A percentile compares a stretch with the other conserved stretches of the same genome.
Evolutionary conservation across 2,797 vertebrate species (phyloP).

Genomic region (Diplodus puntazzo): DNA sequence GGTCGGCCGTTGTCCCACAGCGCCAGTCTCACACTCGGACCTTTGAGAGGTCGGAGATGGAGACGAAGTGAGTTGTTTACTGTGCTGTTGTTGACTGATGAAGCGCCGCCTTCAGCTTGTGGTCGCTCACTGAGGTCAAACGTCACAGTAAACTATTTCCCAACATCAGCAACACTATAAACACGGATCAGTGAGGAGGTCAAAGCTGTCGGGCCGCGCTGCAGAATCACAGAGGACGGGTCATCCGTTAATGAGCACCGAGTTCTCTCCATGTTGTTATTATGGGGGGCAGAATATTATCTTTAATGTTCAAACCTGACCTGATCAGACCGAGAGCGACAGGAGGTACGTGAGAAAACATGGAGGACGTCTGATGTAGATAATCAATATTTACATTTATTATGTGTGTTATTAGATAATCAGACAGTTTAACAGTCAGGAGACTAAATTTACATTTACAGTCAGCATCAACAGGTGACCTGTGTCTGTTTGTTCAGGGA

Average conservation of each 20-base stretch:
- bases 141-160: neutral
- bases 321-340: too few relatives aligned
- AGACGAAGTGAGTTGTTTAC: too few relatives aligned
- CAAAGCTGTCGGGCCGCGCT: neutral
- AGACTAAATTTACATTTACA: neutral
- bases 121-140: neutral
- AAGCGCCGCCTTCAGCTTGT: neutral
- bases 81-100: neutral
- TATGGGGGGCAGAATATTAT: too few relatives aligned
- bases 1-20: too few relatives aligned
- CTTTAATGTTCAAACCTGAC: too few relatives aligned
- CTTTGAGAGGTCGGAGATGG: too few relatives aligned
- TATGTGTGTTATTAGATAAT: neutral
- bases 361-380: neutral
- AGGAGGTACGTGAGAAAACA: neutral
- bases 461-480: too few relatives aligned
- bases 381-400: neutral
- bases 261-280: too few relatives aligned
- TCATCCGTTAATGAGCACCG: too few relatives aligned
- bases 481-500: neutral
- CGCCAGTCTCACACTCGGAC: too few relatives aligned
- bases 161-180: neutral
- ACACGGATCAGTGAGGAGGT: neutral
- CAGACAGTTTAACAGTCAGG: neutral
- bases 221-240: neutral